Evolutionary conservation across 2,113 vertebrate genomes (phyloP), one percentile per base, ranked within the genome.

Genomic region (Paraplagusia blochii): DNA sequence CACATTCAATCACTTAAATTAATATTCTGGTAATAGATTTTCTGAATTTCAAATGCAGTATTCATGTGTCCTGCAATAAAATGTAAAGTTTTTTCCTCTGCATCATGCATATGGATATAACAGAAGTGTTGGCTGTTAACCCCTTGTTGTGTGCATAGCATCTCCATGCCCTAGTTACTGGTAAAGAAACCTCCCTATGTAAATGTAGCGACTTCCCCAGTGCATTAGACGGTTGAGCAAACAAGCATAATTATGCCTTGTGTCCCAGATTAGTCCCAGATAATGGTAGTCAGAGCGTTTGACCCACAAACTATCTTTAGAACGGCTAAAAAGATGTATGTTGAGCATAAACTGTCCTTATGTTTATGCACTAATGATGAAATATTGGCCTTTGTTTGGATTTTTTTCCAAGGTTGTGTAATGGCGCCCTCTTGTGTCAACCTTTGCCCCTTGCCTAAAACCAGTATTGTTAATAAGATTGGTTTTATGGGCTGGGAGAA

Each of bases 91-190:
- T n/a, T n/a, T n/a, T n/a, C n/a, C n/a, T n/a, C n/a, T n/a, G n/a
- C n/a, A n/a, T n/a, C n/a, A n/a, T 15, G 36, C 9, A 35, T 33
- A 50, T 51, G 16, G 38, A 57, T n/a, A 15, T 38, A 54, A 45
- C 42, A 46, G 49, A 36, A 36, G 48, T 51, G 14, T 18, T 53
- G 53, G 45, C 44, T 60, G 29, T 17, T 52, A 35, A 50, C 22
- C 40, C 55, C 10, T 33, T 33, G 3, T 45, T 48, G 39, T 44
- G 40, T 19, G 18, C 40, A 56, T 51, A 53, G 50, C 17, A 44
- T 69, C 61, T 66, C 73, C 63, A 71, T 83, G 76, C 53, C 72
- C 80, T 58, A 82, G 74, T 84, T 85, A 53, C 56, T 67, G 6
- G 22, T 29, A 29, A 29, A 29, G 22, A 29, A 29, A 4, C 22